phyloP scores from a whole-genome alignment of 2,797 vertebrate species.

The Dendrocincla fuliginosa region DNA sequence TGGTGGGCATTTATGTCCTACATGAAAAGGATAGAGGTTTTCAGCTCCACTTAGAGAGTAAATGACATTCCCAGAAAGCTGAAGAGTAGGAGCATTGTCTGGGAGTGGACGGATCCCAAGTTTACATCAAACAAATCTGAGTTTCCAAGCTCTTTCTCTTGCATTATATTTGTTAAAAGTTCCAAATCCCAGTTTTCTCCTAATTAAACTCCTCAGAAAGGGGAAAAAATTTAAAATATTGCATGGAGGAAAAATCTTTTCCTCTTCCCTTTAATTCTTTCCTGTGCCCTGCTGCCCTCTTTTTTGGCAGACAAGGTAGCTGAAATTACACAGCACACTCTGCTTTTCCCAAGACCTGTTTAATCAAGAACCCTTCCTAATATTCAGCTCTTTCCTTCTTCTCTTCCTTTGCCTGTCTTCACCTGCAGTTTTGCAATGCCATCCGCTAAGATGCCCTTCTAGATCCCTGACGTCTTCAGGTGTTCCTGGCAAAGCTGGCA shows the following conservation, averaged over 20 bases:
- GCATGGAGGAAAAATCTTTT: not conserved
- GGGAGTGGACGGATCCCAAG: not conserved
- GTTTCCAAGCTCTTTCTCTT: not conserved
- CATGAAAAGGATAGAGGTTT: not conserved
- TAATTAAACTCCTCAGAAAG: not conserved
- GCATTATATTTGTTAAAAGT: not conserved
- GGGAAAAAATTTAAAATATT: not conserved
- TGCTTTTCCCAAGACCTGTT: slow-evolving; percentile 5
- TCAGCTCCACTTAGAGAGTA: not conserved
- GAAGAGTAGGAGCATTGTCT: not conserved
- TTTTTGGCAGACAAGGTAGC: slow-evolving; percentile 32
- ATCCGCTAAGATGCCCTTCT: slow-evolving; percentile 75
- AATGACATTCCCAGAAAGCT: not conserved
- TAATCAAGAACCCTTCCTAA: slow-evolving; percentile 50
- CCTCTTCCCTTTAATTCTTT: not conserved
- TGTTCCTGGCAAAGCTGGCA: slow-evolving; percentile 77
- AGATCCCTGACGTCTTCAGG: slow-evolving; percentile 82
- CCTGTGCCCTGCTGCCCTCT: not conserved
- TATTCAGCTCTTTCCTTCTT: slow-evolving; percentile 59
- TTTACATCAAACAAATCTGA: not conserved
- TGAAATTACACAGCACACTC: slow-evolving; percentile 43
- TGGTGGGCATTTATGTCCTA: not conserved
- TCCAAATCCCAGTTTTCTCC: not conserved
- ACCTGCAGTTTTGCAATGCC: slow-evolving; percentile 77
- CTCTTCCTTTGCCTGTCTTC: slow-evolving; percentile 63